A percentile compares a stretch with the other conserved stretches of the same genome.
Evolutionary conservation across 2,888 invertebrate species (phyloP).

Genomic region (Acanthosoma haemorrhoidale): DNA sequence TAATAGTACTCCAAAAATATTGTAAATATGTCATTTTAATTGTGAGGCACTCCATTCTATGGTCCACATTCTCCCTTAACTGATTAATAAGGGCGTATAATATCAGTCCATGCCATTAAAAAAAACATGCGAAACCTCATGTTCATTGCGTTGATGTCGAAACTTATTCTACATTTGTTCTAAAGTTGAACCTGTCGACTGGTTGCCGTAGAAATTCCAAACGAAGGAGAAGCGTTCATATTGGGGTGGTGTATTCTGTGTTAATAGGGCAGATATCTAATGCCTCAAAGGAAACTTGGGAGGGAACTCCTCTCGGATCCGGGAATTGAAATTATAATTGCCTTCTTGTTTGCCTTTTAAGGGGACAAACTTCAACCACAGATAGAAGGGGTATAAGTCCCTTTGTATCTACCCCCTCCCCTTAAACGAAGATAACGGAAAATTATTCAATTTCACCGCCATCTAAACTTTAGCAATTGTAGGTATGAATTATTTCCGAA

Average conservation of each 20-base stretch:
- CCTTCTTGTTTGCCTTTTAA: constrained; percentile 23
- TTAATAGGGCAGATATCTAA: constrained; percentile 8
- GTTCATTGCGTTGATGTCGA: too few species aligned
- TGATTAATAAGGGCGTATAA: too few species aligned
- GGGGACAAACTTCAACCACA: constrained; percentile 13
- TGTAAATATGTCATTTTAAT: too few species aligned
- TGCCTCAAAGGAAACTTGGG: constrained; percentile 10
- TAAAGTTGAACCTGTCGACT: too few species aligned
- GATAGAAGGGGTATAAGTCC: background rate
- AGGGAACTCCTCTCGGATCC: background rate
- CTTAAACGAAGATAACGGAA: background rate
- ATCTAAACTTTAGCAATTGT: background rate
- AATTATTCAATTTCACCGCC: constrained; percentile 1
- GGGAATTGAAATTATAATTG: constrained; percentile 21
- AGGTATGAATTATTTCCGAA: too few species aligned
- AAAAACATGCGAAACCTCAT: too few species aligned
- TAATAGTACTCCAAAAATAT: too few species aligned
- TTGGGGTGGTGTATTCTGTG: background rate
- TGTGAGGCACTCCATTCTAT: too few species aligned
- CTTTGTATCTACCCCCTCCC: constrained; percentile 1
- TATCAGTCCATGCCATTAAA: too few species aligned
- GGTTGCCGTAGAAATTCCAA: too few species aligned
- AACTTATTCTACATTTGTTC: too few species aligned
- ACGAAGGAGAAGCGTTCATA: background rate
- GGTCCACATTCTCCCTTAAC: too few species aligned